A percentile compares a stretch with the other conserved stretches of the same genome.
These are phyloP conservation scores for Idaea dimidiata DNA, from an alignment of 2,888 invertebrate species.

Conservation along the genomic window DNA sequence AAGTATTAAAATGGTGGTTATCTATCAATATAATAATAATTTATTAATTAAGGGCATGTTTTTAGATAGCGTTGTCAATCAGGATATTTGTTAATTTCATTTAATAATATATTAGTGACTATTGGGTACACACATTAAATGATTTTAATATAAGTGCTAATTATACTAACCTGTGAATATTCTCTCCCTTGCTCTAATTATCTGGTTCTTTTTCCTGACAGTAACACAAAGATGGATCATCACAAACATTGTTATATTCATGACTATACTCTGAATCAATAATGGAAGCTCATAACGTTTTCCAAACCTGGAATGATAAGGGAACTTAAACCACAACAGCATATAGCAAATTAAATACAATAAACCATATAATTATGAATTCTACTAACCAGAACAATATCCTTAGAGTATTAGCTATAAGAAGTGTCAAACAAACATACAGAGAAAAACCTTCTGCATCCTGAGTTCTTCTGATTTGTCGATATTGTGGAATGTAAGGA, in stretches of 20 bases:
- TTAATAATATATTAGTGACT: background rate
- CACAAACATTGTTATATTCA: conserved; percentile 97
- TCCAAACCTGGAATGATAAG: conserved; percentile 91
- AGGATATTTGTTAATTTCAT: background rate
- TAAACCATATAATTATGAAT: conserved; percentile 9
- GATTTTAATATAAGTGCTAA: conserved; percentile 9
- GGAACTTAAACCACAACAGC: background rate
- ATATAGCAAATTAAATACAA: background rate
- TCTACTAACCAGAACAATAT: conserved; percentile 97
- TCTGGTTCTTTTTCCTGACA: conserved; percentile 90
- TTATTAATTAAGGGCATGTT: background rate
- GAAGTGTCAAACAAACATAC: conserved; percentile 96
- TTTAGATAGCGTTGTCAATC: background rate
- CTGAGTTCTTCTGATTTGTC: conserved; percentile 93
- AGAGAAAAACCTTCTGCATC: conserved; percentile 98
- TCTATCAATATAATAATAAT: background rate
- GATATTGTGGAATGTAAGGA: conserved; percentile 97
- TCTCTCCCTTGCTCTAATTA: conserved; percentile 87
- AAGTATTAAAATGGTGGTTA: background rate
- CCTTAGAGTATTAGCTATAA: conserved; percentile 97
- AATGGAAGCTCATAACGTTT: conserved; percentile 97
- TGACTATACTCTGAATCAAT: conserved; percentile 96
- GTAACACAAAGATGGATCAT: conserved; percentile 96
- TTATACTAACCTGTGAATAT: conserved; percentile 89
- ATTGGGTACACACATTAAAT: background rate